Base-by-base conservation (phyloP, 2,797 vertebrate species). In the Myiotriccus ornatus region DNA sequence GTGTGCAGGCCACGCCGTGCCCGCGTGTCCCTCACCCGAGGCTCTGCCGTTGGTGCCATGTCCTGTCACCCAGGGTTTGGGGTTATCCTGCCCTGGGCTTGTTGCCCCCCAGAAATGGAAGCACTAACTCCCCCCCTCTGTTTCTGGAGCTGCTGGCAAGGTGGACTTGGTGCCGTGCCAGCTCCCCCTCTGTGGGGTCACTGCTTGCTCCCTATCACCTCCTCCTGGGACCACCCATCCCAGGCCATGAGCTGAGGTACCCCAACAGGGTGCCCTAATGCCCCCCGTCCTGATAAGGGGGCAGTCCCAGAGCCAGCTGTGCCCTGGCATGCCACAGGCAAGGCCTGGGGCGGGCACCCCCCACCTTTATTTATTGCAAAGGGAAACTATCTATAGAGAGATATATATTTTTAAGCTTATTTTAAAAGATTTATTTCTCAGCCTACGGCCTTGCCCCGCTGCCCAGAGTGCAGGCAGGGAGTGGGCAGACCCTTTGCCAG, bases 371-470 rank as follows among this genome's bases (percentile, higher is more conserved):
- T 96, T 94, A 95, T 95, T 96, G 92, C 92, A 95, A 97, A 97
- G 96, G 96, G 95, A 96, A 97, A 94, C 92, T 97, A 91, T 93
- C 94, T 96, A 96, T 96, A 96, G 96, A 95, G 96, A 95, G 91
- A 96, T 96, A 95, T 96, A 96, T 96, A 96, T 96, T 96, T 96
- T 96, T 95, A 96, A 96, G 93, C 93, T 96, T 96, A 96, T 96
- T 96, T 96, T 96, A 74, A 96, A 94, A 94, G 90, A 94, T 95
- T 96, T 96, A 96, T 96, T 96, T 96, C 93, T 95, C 91, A 91
- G 88, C 88, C 88, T 49, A 56, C 1, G 24, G 90, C 93, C 80
- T 92, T 4, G 1, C 83, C 87, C 0, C 0, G 53, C 94, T 93
- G 84, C 73, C 90, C 57, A 64, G 77, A 69, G 95, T 74, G 73